These are phyloP conservation scores for Chascanopsetta lugubris DNA, from an alignment of 2,113 vertebrate species.

Conservation along the genomic window DNA sequence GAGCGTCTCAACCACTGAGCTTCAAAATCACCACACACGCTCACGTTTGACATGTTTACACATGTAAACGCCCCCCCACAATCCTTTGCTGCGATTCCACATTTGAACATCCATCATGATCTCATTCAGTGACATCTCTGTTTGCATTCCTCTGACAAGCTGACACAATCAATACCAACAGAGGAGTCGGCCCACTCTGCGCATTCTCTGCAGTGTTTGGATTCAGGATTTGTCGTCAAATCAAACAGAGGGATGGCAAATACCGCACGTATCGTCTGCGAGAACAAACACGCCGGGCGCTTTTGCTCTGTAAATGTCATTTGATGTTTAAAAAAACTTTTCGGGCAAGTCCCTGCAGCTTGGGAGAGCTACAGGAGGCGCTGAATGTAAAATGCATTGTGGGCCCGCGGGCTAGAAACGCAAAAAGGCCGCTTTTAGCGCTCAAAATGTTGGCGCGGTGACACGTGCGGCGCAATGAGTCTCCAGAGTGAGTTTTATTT, in stretches of 20 bases:
- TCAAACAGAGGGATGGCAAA: slow-evolving; percentile 38
- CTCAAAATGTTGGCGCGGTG: slow-evolving; percentile 48
- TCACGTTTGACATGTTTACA: neutral
- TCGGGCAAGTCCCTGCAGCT: slow-evolving; percentile 29
- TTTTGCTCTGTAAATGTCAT: slow-evolving; percentile 66
- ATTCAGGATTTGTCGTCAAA: slow-evolving; percentile 1
- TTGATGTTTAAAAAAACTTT: slow-evolving; percentile 50
- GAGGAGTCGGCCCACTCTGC: neutral
- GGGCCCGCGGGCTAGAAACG: slow-evolving; percentile 59
- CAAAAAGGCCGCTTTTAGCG: slow-evolving; percentile 34
- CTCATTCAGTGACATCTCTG: neutral
- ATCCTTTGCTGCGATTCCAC: neutral
- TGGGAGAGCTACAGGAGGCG: slow-evolving; percentile 30
- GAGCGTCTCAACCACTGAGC: neutral
- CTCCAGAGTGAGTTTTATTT: slow-evolving; percentile 19
- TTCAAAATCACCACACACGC: neutral
- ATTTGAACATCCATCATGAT: neutral
- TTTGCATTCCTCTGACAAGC: neutral
- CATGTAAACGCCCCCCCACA: neutral
- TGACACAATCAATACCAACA: neutral
- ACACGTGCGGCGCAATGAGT: slow-evolving; percentile 60
- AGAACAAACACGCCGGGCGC: slow-evolving; percentile 37
- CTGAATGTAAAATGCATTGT: slow-evolving; percentile 63
- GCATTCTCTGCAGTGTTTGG: neutral
- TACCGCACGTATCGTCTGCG: slow-evolving; percentile 15